These are phyloP conservation scores for Toxotes chatareus DNA, from an alignment of 2,113 vertebrate species.

Conservation along the genomic window DNA sequence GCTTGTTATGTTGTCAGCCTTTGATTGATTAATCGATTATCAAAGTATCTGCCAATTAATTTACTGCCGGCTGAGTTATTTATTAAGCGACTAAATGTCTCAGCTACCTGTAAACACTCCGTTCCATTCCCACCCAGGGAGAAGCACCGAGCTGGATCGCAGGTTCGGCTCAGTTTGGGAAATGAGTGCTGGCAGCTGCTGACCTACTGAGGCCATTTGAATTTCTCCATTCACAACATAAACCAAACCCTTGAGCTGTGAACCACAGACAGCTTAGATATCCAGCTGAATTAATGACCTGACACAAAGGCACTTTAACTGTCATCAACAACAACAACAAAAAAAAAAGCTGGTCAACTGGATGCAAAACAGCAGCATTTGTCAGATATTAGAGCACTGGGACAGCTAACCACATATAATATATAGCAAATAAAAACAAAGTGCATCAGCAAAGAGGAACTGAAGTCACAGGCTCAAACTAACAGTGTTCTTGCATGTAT, in stretches of 20 bases:
- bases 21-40: background rate
- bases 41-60: background rate
- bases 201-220: slow-evolving; percentile 25
- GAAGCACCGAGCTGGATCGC: slow-evolving; percentile 14
- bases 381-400: background rate
- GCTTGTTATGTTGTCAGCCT: no score
- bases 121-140: background rate
- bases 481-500: background rate
- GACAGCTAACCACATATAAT: background rate
- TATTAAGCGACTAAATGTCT: background rate
- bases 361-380: background rate
- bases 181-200: slow-evolving; percentile 28
- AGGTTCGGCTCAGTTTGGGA: background rate
- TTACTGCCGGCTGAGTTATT: no score
- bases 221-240: slow-evolving; percentile 8
- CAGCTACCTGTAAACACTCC: background rate
- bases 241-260: background rate
- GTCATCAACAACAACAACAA: no score
- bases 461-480: background rate
- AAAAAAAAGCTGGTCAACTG: background rate
- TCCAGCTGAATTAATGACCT: background rate
- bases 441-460: background rate
- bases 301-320: background rate
- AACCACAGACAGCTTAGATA: background rate
- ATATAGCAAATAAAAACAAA: background rate